phyloP scores from a whole-genome alignment of 2,888 invertebrate species.

The Anagyrus pseudococci region DNA sequence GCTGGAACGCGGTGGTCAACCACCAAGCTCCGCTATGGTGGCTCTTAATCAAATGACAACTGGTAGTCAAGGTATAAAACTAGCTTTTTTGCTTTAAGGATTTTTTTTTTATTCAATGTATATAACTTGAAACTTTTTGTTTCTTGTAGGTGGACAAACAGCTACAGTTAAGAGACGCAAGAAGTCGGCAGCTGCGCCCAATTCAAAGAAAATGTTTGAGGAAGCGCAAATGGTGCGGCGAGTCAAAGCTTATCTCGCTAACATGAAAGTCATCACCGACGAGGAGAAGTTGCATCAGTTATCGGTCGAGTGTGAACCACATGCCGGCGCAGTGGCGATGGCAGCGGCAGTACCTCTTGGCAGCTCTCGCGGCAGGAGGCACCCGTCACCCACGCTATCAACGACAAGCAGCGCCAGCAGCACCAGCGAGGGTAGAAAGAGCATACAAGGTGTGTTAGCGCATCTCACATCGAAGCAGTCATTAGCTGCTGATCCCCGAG shows the following conservation, averaged over 20 bases:
- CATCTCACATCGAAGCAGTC: background rate
- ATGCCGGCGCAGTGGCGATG: conserved; percentile 56
- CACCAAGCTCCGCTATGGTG: conserved; percentile 87
- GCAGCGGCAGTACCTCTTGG: conserved; percentile 68
- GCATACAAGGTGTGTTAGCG: conserved; percentile 52
- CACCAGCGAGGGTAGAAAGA: conserved; percentile 76
- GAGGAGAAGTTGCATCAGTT: conserved; percentile 88
- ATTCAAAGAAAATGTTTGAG: conserved; percentile 98
- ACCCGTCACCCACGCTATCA: conserved; percentile 92
- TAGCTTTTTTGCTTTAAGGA: background rate
- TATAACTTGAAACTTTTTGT: background rate
- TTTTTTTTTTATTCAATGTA: background rate
- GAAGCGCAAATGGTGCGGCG: conserved; percentile 98
- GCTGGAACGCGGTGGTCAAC: conserved; percentile 85
- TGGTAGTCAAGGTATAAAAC: conserved; percentile 64
- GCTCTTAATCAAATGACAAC: conserved; percentile 86
- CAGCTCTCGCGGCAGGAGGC: conserved; percentile 75
- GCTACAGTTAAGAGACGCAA: conserved; percentile 90
- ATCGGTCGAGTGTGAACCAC: conserved; percentile 87
- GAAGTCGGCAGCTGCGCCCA: conserved; percentile 88
- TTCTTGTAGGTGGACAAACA: conserved; percentile 57
- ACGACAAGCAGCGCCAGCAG: conserved; percentile 92
- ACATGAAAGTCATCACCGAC: conserved; percentile 90
- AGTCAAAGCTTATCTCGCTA: conserved; percentile 93
- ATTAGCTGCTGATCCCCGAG: background rate